A percentile compares a stretch with the other conserved stretches of the same genome.
These are phyloP conservation scores for Epiperipatus broadwayi DNA, from an alignment of 2,888 invertebrate genomes.

Conservation along the genomic window DNA sequence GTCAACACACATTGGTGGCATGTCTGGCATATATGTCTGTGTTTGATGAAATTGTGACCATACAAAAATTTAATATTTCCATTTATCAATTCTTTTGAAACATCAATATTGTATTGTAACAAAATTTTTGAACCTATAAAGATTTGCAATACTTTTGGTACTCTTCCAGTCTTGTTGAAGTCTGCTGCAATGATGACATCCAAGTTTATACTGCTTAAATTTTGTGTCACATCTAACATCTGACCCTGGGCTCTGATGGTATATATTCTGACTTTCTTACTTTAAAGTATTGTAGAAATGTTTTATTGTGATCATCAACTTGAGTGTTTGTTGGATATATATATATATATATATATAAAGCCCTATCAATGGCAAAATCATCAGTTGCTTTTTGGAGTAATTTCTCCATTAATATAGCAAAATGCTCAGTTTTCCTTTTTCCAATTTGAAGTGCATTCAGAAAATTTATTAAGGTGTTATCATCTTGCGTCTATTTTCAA, in stretches of 20 bases:
- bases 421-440: slow-evolving; percentile 8
- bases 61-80: too few relatives aligned
- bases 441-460: slow-evolving; percentile 10
- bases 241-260: slow-evolving; percentile 8
- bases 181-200: slow-evolving; percentile 8
- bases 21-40: too few relatives aligned
- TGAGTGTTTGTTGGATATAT: slow-evolving; percentile 6
- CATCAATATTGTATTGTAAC: slow-evolving; percentile 8
- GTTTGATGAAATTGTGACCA: too few relatives aligned
- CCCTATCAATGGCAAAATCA: slow-evolving; percentile 10
- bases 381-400: not conserved
- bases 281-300: slow-evolving; percentile 8
- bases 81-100: slow-evolving; percentile 11
- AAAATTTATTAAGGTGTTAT: slow-evolving; percentile 8
- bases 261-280: not conserved
- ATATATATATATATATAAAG: too few relatives aligned
- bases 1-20: too few relatives aligned
- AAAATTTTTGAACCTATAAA: slow-evolving; percentile 7
- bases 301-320: slow-evolving; percentile 5
- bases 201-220: slow-evolving; percentile 1
- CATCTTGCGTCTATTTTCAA: slow-evolving; percentile 12
- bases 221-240: slow-evolving; percentile 6
- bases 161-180: slow-evolving; percentile 12
- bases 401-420: slow-evolving; percentile 4
- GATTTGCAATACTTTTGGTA: slow-evolving; percentile 8